A percentile compares a stretch with the other conserved stretches of the same genome.
phyloP scores from a whole-genome alignment of 2,888 invertebrate genomes.

The Eilema caniola region DNA sequence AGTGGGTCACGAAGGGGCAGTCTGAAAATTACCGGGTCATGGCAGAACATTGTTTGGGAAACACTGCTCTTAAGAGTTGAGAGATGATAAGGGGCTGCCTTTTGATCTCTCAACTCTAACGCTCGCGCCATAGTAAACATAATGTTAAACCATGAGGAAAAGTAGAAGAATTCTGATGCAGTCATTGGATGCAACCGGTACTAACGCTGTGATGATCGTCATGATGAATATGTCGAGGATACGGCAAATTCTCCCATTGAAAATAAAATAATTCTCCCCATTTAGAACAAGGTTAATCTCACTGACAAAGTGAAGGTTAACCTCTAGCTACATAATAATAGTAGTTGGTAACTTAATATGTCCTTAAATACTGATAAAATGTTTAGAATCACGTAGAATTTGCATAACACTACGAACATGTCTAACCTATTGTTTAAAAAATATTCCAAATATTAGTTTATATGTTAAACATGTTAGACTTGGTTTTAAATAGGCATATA shows the following conservation, averaged over 20 bases:
- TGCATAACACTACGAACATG: neutral
- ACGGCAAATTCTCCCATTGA: neutral
- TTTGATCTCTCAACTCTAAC: no score
- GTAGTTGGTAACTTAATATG: no score
- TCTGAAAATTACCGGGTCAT: no score
- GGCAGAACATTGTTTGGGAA: no score
- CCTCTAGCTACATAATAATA: slow-evolving; percentile 1
- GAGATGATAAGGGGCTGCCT: no score
- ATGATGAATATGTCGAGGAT: neutral
- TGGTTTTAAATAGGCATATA: neutral
- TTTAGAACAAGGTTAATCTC: neutral
- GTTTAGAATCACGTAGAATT: neutral
- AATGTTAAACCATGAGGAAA: no score
- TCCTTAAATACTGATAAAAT: neutral
- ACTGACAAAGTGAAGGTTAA: neutral
- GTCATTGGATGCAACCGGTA: no score
- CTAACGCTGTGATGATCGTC: no score
- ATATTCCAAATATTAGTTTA: neutral
- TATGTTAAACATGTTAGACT: neutral
- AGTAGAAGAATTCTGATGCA: no score
- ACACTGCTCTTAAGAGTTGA: no score
- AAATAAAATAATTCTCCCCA: neutral
- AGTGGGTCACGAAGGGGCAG: no score
- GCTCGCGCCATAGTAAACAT: no score
- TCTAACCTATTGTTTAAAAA: neutral